Percentiles rank a stretch among this genome's conserved stretches.
These are phyloP conservation scores for Dasyornis broadbenti DNA, from an alignment of 2,113 vertebrate genomes.

Conservation along the genomic window DNA sequence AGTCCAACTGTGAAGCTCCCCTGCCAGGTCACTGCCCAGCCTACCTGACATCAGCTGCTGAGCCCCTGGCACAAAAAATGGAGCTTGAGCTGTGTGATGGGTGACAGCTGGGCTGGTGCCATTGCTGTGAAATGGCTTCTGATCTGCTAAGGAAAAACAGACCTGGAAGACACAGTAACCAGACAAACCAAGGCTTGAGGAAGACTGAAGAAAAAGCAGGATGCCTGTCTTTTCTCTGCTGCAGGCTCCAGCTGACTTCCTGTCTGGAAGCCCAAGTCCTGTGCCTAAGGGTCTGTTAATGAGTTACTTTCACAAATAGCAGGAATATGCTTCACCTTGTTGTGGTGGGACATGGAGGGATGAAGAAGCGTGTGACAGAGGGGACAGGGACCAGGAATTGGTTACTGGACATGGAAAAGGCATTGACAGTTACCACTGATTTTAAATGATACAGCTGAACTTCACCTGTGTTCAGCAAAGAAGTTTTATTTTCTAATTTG, in stretches of 20 bases:
- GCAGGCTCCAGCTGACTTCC: background rate
- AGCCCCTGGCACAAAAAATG: fast-evolving
- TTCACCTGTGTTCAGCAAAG: background rate
- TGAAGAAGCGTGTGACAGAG: background rate
- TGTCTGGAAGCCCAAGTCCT: background rate
- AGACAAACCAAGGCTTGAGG: background rate
- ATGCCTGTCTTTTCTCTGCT: background rate
- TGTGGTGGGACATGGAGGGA: background rate
- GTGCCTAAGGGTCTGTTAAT: background rate
- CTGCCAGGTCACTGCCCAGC: background rate
- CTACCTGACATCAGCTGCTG: background rate
- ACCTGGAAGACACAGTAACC: background rate
- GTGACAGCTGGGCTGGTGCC: background rate
- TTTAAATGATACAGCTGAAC: background rate
- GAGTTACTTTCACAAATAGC: background rate
- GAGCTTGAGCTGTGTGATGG: background rate
- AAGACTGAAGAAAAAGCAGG: background rate
- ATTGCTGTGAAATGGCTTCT: background rate
- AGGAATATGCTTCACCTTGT: background rate
- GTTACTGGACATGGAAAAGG: background rate
- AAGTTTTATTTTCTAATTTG: background rate
- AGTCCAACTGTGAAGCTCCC: background rate
- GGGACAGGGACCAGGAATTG: background rate
- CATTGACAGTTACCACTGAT: background rate
- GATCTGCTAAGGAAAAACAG: background rate